Evolutionary conservation across 2,797 vertebrate genomes (phyloP).

Genomic region (Falco peregrinus): DNA sequence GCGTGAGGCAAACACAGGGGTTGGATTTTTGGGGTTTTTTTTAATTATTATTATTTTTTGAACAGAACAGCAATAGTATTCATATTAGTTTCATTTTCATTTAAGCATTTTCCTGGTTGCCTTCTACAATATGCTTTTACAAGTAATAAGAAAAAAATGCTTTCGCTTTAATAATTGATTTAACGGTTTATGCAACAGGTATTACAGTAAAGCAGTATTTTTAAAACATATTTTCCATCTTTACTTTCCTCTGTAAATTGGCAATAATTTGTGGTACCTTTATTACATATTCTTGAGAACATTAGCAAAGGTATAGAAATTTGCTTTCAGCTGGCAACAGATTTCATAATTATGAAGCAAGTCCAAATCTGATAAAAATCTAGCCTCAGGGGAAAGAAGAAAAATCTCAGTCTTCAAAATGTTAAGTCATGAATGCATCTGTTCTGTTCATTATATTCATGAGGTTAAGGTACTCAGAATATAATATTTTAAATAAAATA

Average conservation of each 20-base stretch:
- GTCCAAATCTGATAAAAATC: conserved; percentile 7
- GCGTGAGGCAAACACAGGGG: conserved; percentile 14
- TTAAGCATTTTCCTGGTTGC: conserved; percentile 7
- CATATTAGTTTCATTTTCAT: conserved; percentile 11
- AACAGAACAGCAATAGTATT: not conserved
- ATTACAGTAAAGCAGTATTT: not conserved
- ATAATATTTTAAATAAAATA: conserved; percentile 28
- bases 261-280: not conserved
- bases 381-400: not conserved
- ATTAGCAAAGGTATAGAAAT: not conserved
- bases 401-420: conserved; percentile 10
- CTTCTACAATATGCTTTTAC: not conserved
- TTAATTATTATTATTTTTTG: not conserved
- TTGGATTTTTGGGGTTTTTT: not conserved
- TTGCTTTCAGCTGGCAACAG: not conserved
- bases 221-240: not conserved
- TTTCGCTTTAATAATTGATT: not conserved
- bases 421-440: conserved; percentile 2
- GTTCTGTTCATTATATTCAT: not conserved
- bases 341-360: conserved; percentile 5
- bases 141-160: not conserved
- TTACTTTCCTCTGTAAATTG: not conserved
- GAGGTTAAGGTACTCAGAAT: not conserved
- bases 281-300: not conserved
- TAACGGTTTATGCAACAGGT: not conserved